Percentiles rank a stretch among this genome's conserved stretches.
phyloP scores from a whole-genome alignment of 2,797 vertebrate species.

The Mormyrops boulengeri region DNA sequence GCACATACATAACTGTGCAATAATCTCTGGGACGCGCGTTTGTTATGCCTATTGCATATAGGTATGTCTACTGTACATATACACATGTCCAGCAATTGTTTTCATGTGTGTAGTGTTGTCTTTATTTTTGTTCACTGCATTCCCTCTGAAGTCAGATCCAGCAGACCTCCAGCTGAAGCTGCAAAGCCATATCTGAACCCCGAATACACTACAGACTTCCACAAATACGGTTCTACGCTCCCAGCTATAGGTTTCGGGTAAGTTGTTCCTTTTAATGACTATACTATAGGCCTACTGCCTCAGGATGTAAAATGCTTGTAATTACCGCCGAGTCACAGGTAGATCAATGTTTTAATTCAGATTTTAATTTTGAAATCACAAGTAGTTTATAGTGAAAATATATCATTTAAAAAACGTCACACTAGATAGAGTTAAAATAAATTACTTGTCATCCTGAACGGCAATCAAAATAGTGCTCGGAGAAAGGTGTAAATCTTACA shows the following conservation, averaged over 20 bases:
- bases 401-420: neutral
- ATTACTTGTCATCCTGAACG: neutral
- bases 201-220: slow-evolving; percentile 40
- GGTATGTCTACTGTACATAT: neutral
- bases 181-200: slow-evolving; percentile 34
- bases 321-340: neutral
- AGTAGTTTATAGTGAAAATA: neutral
- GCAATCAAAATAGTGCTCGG: neutral
- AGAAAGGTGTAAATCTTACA: neutral
- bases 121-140: neutral
- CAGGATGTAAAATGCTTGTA: neutral
- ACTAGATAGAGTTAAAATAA: neutral
- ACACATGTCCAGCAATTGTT: neutral
- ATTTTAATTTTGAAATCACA: neutral
- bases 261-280: slow-evolving; percentile 1
- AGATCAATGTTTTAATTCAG: neutral
- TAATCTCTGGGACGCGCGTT: neutral
- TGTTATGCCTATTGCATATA: neutral
- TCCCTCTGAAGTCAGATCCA: slow-evolving; percentile 12
- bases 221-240: slow-evolving; percentile 36
- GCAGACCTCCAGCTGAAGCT: neutral
- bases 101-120: neutral
- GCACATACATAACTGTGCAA: neutral
- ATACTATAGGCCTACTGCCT: neutral
- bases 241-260: slow-evolving; percentile 28